Percentiles rank a stretch among this genome's conserved stretches.
These are phyloP conservation scores for Aulostomus chinensis DNA, from an alignment of 2,797 vertebrate genomes.

Conservation along the genomic window DNA sequence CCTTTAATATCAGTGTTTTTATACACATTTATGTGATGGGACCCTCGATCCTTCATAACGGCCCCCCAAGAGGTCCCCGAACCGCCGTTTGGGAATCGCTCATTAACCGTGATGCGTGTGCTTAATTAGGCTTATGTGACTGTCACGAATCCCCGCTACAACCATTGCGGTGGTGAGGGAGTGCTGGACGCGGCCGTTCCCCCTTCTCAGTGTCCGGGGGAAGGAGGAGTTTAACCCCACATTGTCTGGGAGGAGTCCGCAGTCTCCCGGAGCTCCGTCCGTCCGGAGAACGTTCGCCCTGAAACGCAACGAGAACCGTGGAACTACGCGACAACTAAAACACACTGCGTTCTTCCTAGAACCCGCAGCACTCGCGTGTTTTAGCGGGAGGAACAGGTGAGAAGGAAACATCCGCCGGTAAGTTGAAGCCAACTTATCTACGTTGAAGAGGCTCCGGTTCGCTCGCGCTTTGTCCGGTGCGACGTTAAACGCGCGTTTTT, in stretches of 20 bases:
- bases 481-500: no score
- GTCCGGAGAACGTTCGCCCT: slow-evolving; percentile 30
- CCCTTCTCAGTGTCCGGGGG: slow-evolving; percentile 16
- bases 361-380: not conserved
- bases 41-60: no score
- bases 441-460: not conserved
- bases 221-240: slow-evolving; percentile 78
- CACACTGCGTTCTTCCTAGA: not conserved
- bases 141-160: not conserved
- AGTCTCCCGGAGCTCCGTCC: slow-evolving; percentile 56
- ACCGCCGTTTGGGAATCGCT: slow-evolving; percentile 5
- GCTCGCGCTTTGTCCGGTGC: slow-evolving; percentile 1
- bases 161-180: not conserved
- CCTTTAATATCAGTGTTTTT: no score
- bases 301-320: slow-evolving; percentile 18
- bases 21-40: no score
- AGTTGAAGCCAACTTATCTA: slow-evolving; percentile 65
- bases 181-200: slow-evolving; percentile 12
- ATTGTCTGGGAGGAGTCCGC: slow-evolving; percentile 74
- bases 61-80: not conserved
- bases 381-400: not conserved
- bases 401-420: slow-evolving; percentile 52
- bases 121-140: no score
- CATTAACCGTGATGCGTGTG: not conserved
- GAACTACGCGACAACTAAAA: slow-evolving; percentile 19